These are phyloP conservation scores for Ophraella communa DNA, from an alignment of 2,888 invertebrate genomes.

Conservation along the genomic window DNA sequence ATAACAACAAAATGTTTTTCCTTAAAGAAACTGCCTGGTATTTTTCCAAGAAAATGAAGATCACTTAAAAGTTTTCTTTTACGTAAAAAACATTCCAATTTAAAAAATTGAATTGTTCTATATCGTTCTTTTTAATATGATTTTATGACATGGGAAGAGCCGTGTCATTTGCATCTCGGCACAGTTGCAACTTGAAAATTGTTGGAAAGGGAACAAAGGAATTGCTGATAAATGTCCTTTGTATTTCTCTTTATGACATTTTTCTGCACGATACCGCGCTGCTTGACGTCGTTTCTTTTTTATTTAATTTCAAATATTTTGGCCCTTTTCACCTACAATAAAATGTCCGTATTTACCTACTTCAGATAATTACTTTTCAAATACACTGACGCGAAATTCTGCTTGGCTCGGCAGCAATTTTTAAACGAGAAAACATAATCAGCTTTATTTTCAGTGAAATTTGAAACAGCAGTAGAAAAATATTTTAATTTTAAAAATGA, in stretches of 20 bases:
- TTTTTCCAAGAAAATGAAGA: too few species aligned
- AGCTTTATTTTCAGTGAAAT: background rate
- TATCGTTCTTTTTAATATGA: constrained; percentile 42
- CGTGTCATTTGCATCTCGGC: constrained; percentile 43
- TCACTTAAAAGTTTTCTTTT: background rate
- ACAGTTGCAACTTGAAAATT: constrained; percentile 35
- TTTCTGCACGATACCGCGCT: constrained; percentile 12
- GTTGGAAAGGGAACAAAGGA: constrained; percentile 26
- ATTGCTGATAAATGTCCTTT: constrained; percentile 34
- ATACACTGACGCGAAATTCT: background rate
- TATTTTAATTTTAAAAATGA: too few species aligned
- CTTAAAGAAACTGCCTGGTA: background rate
- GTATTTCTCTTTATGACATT: constrained; percentile 28
- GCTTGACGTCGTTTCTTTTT: background rate
- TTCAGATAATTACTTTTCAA: background rate
- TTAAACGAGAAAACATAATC: background rate
- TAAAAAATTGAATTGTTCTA: constrained; percentile 45
- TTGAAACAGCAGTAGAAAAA: too few species aligned
- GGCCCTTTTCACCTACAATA: background rate
- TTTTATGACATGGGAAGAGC: constrained; percentile 41
- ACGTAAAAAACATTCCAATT: constrained; percentile 12
- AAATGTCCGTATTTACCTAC: background rate
- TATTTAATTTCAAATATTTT: constrained; percentile 1
- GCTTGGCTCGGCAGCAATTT: background rate
- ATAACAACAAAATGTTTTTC: background rate